Evolutionary conservation across 1,140 invertebrate species (phyloP).

Genomic region (Paracyclopina nana): DNA sequence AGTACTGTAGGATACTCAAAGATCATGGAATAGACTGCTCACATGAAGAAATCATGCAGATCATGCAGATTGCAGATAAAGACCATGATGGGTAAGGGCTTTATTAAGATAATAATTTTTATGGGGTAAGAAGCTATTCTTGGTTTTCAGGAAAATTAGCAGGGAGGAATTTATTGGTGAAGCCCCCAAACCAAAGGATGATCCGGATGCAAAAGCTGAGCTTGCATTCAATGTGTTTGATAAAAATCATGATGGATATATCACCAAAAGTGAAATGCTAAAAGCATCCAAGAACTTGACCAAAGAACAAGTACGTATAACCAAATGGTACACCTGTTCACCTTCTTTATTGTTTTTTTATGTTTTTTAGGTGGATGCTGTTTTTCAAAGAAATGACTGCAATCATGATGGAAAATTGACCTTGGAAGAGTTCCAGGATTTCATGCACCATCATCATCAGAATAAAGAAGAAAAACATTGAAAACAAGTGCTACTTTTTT

Average conservation of each 20-base stretch:
- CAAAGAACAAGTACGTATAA: neutral
- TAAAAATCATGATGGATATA: neutral
- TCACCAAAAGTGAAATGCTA: neutral
- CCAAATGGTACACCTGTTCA: neutral
- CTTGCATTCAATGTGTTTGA: slow-evolving; percentile 2
- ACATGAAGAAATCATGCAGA: neutral
- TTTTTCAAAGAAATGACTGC: neutral
- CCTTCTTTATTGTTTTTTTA: neutral
- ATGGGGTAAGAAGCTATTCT: neutral
- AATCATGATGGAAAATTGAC: slow-evolving; percentile 1
- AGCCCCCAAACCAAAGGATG: neutral
- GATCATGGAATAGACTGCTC: neutral
- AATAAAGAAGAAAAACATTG: too few relatives aligned
- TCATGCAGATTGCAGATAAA: slow-evolving; percentile 1
- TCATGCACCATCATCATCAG: neutral
- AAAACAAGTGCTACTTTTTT: too few relatives aligned
- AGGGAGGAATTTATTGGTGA: neutral
- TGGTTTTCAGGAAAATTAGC: neutral
- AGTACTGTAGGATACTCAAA: neutral
- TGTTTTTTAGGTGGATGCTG: neutral
- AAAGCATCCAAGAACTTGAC: neutral
- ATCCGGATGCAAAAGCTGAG: neutral
- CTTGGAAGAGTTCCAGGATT: neutral
- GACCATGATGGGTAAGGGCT: neutral
- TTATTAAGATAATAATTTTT: neutral